Conservation (phyloP, 1,140 invertebrate species). For the Pomphorhynchus laevis region DNA sequence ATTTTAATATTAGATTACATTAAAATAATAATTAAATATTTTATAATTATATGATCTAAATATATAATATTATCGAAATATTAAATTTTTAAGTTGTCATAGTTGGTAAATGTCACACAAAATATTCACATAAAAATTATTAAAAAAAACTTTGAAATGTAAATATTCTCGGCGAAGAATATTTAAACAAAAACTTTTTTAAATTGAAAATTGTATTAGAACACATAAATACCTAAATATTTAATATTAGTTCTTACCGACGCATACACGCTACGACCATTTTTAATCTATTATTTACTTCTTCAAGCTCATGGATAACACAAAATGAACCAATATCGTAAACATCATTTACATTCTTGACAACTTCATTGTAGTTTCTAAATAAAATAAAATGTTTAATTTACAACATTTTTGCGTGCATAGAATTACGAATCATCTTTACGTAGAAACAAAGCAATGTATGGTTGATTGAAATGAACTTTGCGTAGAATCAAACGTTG, state of each 20-base stretch:
- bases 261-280: constrained; percentile 70
- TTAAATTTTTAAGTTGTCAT: no score
- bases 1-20: no score
- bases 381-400: constrained; percentile 1
- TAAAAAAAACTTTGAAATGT: no score
- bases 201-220: neutral
- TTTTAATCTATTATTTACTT: constrained; percentile 51
- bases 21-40: no score
- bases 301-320: constrained; percentile 81
- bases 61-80: no score
- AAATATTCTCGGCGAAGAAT: no score
- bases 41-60: no score
- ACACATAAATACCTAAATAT: neutral
- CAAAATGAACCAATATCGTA: constrained; percentile 74
- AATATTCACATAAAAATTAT: no score
- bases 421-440: constrained; percentile 27
- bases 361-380: constrained; percentile 44
- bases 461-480: constrained; percentile 72
- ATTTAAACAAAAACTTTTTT: neutral
- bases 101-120: no score
- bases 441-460: constrained; percentile 79
- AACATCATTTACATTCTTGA: constrained; percentile 44
- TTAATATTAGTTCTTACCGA: constrained; percentile 18
- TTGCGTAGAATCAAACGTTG: constrained; percentile 63
- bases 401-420: neutral